Evolutionary conservation across 1,140 invertebrate species (phyloP).

Genomic region (Leptestheria dahalacensis): DNA sequence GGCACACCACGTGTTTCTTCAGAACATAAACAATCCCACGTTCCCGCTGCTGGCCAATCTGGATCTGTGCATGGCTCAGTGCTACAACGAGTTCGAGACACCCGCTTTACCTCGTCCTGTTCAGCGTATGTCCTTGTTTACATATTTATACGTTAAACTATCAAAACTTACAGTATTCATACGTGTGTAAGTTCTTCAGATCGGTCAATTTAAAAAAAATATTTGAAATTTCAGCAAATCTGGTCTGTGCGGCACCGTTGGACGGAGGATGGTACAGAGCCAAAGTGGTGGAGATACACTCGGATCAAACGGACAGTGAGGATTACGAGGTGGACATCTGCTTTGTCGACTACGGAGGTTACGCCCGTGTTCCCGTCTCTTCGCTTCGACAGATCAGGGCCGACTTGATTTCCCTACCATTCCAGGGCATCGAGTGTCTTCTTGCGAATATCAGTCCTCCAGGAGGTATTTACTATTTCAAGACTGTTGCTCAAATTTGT

Average conservation of each 20-base stretch:
- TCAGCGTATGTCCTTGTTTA: slow-evolving; percentile 20
- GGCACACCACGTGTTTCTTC: slow-evolving; percentile 77
- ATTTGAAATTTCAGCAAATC: background rate
- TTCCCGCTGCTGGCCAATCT: slow-evolving; percentile 62
- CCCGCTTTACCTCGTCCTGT: slow-evolving; percentile 46
- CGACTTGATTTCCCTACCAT: slow-evolving; percentile 83
- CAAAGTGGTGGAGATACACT: slow-evolving; percentile 48
- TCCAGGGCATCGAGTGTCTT: slow-evolving; percentile 88
- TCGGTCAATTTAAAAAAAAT: background rate
- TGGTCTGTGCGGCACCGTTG: slow-evolving; percentile 67
- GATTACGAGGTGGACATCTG: slow-evolving; percentile 46
- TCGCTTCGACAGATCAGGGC: slow-evolving; percentile 69
- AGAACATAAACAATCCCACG: slow-evolving; percentile 82
- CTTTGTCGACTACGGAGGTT: slow-evolving; percentile 89
- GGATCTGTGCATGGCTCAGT: slow-evolving; percentile 48
- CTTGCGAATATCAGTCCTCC: slow-evolving; percentile 73
- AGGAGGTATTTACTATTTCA: slow-evolving; percentile 39
- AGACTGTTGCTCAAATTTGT: slow-evolving; percentile 10
- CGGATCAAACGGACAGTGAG: background rate
- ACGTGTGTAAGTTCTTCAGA: too few species aligned
- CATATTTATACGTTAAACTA: background rate
- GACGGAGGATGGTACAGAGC: slow-evolving; percentile 77
- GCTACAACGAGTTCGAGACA: slow-evolving; percentile 45
- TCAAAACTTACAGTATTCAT: too few species aligned
- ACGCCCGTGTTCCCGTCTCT: slow-evolving; percentile 50